Evolutionary conservation across 2,888 invertebrate genomes (phyloP).

Genomic region (Caenorhabditis macrosperma): DNA sequence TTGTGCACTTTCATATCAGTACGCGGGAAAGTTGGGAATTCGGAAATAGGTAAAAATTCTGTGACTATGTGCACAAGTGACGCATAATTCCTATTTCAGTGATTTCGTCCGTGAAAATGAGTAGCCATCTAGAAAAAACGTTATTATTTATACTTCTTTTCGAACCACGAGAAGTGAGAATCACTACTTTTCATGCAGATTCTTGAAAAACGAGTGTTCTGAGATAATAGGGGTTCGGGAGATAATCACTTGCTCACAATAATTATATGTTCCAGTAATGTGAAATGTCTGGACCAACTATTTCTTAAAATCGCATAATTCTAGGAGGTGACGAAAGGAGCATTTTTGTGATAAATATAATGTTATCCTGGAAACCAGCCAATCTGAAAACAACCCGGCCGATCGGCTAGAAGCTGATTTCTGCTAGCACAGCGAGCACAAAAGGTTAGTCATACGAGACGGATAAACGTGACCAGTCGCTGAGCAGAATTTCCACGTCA

Average conservation of each 20-base stretch:
- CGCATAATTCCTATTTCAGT: too few relatives aligned
- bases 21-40: neutral
- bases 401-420: neutral
- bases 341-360: neutral
- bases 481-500: neutral
- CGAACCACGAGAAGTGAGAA: too few relatives aligned
- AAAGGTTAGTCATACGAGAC: conserved; percentile 6
- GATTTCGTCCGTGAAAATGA: too few relatives aligned
- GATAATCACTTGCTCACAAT: too few relatives aligned
- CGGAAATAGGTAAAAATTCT: neutral
- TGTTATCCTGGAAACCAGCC: neutral
- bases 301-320: neutral
- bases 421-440: neutral
- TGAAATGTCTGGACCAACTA: too few relatives aligned
- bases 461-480: neutral
- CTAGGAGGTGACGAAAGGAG: neutral
- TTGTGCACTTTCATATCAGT: neutral
- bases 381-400: neutral
- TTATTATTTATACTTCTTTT: too few relatives aligned
- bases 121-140: too few relatives aligned
- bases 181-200: too few relatives aligned
- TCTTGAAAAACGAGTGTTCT: too few relatives aligned
- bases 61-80: too few relatives aligned
- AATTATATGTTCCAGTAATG: too few relatives aligned
- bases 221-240: too few relatives aligned